Evolutionary conservation across 2,113 vertebrate species (phyloP), one percentile per base, ranked within the genome.

Genomic region (Hippocampus zosterae): DNA sequence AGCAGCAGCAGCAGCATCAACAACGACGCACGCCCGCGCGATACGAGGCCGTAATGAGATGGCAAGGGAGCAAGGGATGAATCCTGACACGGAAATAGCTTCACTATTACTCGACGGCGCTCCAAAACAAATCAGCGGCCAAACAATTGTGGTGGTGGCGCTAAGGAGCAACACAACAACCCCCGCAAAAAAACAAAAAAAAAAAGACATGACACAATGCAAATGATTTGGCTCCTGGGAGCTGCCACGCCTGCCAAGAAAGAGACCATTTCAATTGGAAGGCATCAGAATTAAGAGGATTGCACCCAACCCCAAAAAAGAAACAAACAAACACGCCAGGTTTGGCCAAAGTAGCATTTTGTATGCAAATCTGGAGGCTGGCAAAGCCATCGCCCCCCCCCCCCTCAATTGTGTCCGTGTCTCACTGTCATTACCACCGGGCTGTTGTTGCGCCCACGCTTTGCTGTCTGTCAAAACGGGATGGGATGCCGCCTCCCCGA

Each of bases 181-280:
- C 40, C 25, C 18, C 19, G 33, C 33, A 37, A 37, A 33, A 33
- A 6, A 33, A 65, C 82, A 70, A 65, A 72, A 70, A 65, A 81
- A 87, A 81, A 74, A 79, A 82, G 74, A 86, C 77, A 87, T 87
- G 83, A 89, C 69, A 88, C 83, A 83, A 84, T 89, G 86, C 85
- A 89, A 91, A 90, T 89, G 82, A 89, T 83, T 88, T 91, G 91
- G 90, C 90, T 84, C 81, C 75, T 75, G 74, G 75, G 83, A 86
- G 81, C 80, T 68, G 67, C 60, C 67, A 76, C 75, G 79, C 78
- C 88, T 87, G 90, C 91, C 90, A 91, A 89, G 77, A 87, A 88
- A 92, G 89, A 88, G 89, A 87, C 84, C 82, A 90, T 92, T 91
- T 91, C 84, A 87, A 90, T 91, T 91, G 89, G 88, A 90, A 92